Evolutionary conservation across 2,113 vertebrate species (phyloP).

Genomic region (Bostrychus sinensis): DNA sequence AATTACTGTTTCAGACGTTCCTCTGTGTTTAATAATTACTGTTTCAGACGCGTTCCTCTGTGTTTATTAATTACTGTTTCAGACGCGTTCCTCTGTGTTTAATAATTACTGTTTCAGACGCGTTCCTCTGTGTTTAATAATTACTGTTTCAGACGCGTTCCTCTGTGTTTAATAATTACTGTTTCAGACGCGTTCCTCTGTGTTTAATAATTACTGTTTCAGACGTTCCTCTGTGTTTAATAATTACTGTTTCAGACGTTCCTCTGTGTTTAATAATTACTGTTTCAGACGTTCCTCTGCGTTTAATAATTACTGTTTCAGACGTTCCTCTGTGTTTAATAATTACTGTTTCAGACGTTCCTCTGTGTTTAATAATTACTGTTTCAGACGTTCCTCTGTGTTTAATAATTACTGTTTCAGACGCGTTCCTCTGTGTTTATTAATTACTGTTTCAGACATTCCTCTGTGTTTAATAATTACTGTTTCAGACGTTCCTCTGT

Average conservation of each 20-base stretch:
- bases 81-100: conserved; percentile 72
- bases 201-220: background rate
- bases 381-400: conserved; percentile 70
- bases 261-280: too few species aligned
- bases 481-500: conserved; percentile 70
- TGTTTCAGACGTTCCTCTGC: conserved; percentile 69
- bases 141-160: conserved; percentile 71
- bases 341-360: conserved; percentile 70
- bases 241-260: conserved; percentile 70
- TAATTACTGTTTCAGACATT: conserved; percentile 70
- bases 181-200: conserved; percentile 71
- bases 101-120: conserved; percentile 70
- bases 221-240: conserved; percentile 70
- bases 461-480: too few species aligned
- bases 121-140: too few species aligned
- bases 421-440: conserved; percentile 42
- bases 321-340: conserved; percentile 59
- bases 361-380: too few species aligned
- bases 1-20: conserved; percentile 70
- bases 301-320: conserved; percentile 36
- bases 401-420: conserved; percentile 58
- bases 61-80: background rate
- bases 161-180: too few species aligned
- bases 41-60: conserved; percentile 71
- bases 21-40: too few species aligned